These are phyloP conservation scores for Pogonognathellus flavescens DNA, from an alignment of 1,140 invertebrate genomes.

Conservation along the genomic window DNA sequence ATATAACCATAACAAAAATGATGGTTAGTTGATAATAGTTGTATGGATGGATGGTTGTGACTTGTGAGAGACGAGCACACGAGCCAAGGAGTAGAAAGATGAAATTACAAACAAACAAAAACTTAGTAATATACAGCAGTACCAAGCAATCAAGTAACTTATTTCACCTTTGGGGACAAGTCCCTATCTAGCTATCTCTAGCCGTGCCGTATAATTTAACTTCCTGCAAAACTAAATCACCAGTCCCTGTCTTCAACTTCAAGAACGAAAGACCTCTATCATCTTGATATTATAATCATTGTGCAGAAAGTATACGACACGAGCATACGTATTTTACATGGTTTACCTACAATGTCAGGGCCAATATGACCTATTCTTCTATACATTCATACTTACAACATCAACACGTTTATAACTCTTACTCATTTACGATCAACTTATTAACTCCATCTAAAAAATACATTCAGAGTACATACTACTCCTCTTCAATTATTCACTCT, in stretches of 20 bases:
- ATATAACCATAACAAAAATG: neutral
- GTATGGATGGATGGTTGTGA: neutral
- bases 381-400: conserved; percentile 36
- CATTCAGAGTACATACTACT: conserved; percentile 11
- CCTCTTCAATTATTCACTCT: neutral
- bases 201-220: conserved; percentile 21
- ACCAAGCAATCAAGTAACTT: conserved; percentile 33
- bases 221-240: conserved; percentile 36
- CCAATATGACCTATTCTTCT: conserved; percentile 25
- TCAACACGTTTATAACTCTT: neutral
- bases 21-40: neutral
- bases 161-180: conserved; percentile 43
- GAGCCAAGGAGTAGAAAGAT: neutral
- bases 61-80: neutral
- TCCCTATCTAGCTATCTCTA: conserved; percentile 19
- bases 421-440: conserved; percentile 14
- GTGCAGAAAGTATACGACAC: conserved; percentile 26
- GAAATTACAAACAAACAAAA: neutral
- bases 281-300: neutral
- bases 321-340: conserved; percentile 45
- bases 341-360: conserved; percentile 49
- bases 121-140: conserved; percentile 21
- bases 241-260: conserved; percentile 12
- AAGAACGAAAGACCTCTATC: neutral
- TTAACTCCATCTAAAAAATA: conserved; percentile 13